Evolutionary conservation across 2,797 vertebrate genomes (phyloP).

Genomic region (Syngnathus rostellatus): DNA sequence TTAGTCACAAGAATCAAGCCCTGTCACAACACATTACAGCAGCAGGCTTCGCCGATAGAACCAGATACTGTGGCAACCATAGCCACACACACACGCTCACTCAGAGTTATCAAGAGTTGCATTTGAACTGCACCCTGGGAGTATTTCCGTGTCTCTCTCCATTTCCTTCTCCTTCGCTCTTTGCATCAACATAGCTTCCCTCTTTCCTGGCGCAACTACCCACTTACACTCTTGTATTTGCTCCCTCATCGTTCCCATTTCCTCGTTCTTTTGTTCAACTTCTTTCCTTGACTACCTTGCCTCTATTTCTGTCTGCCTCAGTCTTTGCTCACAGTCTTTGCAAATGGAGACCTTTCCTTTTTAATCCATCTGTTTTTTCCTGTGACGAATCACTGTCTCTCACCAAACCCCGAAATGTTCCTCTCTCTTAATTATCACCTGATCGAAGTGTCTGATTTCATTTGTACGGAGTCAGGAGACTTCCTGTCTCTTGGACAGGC

Average conservation of each 20-base stretch:
- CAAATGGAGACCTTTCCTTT: constrained; percentile 44
- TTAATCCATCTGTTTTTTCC: constrained; percentile 39
- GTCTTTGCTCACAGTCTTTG: constrained; percentile 29
- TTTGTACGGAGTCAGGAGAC: constrained; percentile 56
- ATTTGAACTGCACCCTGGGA: constrained; percentile 47
- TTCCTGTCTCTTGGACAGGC: constrained; percentile 41
- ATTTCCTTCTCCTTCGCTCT: constrained; percentile 22
- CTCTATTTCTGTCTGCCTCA: constrained; percentile 45
- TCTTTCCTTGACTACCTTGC: constrained; percentile 25
- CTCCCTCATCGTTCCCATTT: constrained; percentile 43
- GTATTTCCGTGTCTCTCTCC: constrained; percentile 31
- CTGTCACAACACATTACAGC: constrained; percentile 73
- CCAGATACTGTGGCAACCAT: constrained; percentile 52
- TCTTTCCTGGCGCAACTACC: constrained; percentile 21
- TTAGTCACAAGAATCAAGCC: constrained; percentile 71
- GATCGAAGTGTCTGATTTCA: constrained; percentile 58
- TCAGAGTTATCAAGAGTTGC: constrained; percentile 42
- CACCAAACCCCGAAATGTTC: constrained; percentile 25
- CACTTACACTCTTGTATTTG: constrained; percentile 28
- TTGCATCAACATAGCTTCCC: constrained; percentile 17
- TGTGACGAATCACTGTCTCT: constrained; percentile 30
- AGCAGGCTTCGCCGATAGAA: constrained; percentile 51
- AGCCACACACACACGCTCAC: constrained; percentile 28
- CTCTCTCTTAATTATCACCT: constrained; percentile 65
- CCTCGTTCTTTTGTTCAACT: constrained; percentile 23